Percentiles rank a stretch among this genome's conserved stretches.
phyloP scores from a whole-genome alignment of 2,113 vertebrate species.

The Mirza zaza region DNA sequence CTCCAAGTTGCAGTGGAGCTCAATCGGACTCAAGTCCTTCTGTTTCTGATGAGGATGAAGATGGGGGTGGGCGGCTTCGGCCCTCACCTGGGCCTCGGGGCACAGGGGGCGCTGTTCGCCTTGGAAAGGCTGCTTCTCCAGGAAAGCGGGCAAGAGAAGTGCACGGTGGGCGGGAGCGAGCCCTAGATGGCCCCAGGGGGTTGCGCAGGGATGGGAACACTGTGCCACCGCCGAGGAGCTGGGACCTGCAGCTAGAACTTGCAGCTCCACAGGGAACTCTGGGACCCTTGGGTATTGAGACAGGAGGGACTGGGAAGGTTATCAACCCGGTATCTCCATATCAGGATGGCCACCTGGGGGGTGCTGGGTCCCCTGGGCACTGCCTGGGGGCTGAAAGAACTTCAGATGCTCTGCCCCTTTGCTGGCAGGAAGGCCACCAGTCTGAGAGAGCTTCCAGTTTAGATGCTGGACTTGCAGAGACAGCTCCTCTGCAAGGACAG shows the following conservation, averaged over 20 bases:
- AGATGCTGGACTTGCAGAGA: neutral
- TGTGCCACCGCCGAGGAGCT: neutral
- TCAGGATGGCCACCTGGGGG: neutral
- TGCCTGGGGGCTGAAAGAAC: neutral
- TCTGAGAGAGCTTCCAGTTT: neutral
- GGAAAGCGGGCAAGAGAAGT: slow-evolving; percentile 53
- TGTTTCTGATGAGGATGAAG: slow-evolving; percentile 79
- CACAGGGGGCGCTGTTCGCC: neutral
- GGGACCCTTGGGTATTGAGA: neutral
- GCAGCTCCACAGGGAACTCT: neutral
- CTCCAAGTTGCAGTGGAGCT: slow-evolving; percentile 47
- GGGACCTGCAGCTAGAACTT: slow-evolving; percentile 52
- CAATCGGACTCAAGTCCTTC: slow-evolving; percentile 72
- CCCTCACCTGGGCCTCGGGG: slow-evolving; percentile 37
- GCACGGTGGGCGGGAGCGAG: neutral
- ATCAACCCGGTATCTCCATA: neutral
- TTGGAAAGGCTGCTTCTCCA: slow-evolving; percentile 53
- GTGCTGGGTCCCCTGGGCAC: neutral
- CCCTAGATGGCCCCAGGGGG: neutral
- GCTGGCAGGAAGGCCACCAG: slow-evolving; percentile 52
- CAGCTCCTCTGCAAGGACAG: slow-evolving; percentile 36
- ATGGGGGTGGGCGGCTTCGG: slow-evolving; percentile 33
- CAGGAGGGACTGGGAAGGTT: neutral
- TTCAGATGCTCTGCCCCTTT: neutral
- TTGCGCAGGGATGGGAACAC: neutral